Base-by-base conservation (phyloP, 1,140 invertebrate species). In the Leptinotarsa defecta region DNA sequence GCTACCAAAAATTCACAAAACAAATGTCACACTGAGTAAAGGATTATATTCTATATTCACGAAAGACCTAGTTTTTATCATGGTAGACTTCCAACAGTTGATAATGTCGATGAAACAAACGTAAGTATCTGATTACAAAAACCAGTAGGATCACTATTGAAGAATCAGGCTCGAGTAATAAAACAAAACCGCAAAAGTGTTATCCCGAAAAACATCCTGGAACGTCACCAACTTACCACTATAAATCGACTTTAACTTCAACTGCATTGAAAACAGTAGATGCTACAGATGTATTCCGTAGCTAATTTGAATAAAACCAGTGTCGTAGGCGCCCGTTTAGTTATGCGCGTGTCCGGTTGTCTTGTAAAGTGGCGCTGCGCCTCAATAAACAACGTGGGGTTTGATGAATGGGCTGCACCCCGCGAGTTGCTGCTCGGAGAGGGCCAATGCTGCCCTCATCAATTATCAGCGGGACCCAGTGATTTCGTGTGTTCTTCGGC, bases 301-400 rank as follows among this genome's bases (percentile, higher is more conserved):
- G 69, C 79, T 81, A 81, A 81, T 81, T 81, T 81, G 80, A 81
- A 81, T 81, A 81, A 78, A 81, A 80, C 77, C 75, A 77, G 79
- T 80, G 79, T 81, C 79, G 80, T 81, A 80, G 80, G 80, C 79
- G 79, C 79, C 76, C 74, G 72, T 65, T 78, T 80, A 81, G 80
- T 78, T 81, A 81, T 81, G 77, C 79, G 74, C 79, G 77, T 81
- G 79, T 81, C 75, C 76, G 62, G 74, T 62, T 74, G 77, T 80
- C 80, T 80, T 81, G 80, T 81, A 49, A 81, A 80, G 79, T 80
- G 79, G 78, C 79, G 77, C 76, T 77, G 73, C 69, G 61, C 72
- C 70, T 77, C 79, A 79, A 80, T 81, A 81, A 81, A 80, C 79
- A 78, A 79, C 79, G 57, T 76, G 75, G 73, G 74, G 75, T 81